Base-by-base conservation (phyloP, 2,113 vertebrate species). In the Tor tambroides region DNA sequence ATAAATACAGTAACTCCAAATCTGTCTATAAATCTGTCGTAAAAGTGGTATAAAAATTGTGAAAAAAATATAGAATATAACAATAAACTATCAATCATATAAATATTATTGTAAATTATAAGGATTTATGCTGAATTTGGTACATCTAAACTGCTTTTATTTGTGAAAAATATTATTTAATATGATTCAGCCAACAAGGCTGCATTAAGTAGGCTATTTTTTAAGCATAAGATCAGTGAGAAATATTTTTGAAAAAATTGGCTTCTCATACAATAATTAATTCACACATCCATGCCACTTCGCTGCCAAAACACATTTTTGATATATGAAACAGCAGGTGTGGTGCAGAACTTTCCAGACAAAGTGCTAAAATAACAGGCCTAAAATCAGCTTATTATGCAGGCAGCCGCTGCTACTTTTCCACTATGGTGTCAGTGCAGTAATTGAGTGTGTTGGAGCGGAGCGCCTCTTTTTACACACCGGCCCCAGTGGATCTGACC, bases 401-500 rank as follows among this genome's bases (percentile, higher is more conserved):
- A 67, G 78, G 79, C 71, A 54, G 69, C 76, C 51, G 2, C 65
- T 32, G 83, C 69, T 32, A 54, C 84, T 51, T 88, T 88, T 86
- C 83, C 71, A 82, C 69, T 46, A 75, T 32, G 88, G 84, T 88
- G 90, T 87, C 72, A 83, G 59, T 86, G 78, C 71, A 83, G 87
- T 93, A 41, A 91, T 86, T 93, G 80, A 86, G 80, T 21, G 21
- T 65, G 87, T 78, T 81, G 85, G 71, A 88, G 84, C 79, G 28
- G 54, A 87, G 84, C 6, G 86, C 88, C 91, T 92, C 89, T 93
- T 89, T 89, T 89, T 90, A 91, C 89, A 90, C 89, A 89, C 87
- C 87, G 88, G 86, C 85, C 90, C 91, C 90, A 88, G 85, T 86
- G 89, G 85, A 91, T 91, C 92, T 95, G 93, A 95, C 95, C 95